Base-by-base conservation (phyloP, 2,113 vertebrate genomes). In the Ginglymostoma cirratum region DNA sequence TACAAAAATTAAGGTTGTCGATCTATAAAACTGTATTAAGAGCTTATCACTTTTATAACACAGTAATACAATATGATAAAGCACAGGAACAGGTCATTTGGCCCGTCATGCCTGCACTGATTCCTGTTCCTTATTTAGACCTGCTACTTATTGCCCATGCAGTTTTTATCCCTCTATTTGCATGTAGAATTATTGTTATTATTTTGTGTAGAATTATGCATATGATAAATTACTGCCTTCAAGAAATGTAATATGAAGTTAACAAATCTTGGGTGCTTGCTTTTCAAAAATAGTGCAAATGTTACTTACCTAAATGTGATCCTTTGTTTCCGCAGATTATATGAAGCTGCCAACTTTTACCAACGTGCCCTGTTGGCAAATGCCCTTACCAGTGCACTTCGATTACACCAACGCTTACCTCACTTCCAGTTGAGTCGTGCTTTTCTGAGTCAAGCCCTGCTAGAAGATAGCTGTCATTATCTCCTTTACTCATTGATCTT, bases 381-480 rank as follows among this genome's bases (percentile, higher is more conserved):
- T 45, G 99, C 99, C 96, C 97, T 99, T 86, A 99, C 99, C 97
- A 99, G 99, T 86, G 99, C 99, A 34, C 98, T 99, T 95, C 98
- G 99, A 95, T 97, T 99, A 85, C 99, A 99, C 96, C 99, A 99
- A 96, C 97, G 99, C 96, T 98, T 99, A 42, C 99, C 99, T 0
- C 99, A 98, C 97, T 99, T 99, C 96, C 99, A 99, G 98, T 96
- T 99, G 83, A 99, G 99, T 97, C 97, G 99, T 97, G 98, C 98
- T 0, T 99, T 99, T 97, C 97, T 99, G 97, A 98, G 98, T 19
- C 99, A 99, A 97, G 99, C 99, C 80, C 97, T 99, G 95, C 97
- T 99, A 96, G 99, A 99, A 96, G 99, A 99, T 97, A 99, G 99
- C 98, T 99, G 99, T 96, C 99, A 99, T 97, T 99, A 99, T 97